Percentiles rank a stretch among this genome's conserved stretches.
Evolutionary conservation across 64 coral and sea anemone genomes (phyloP).

Genomic region (Hydrozoanthus tunicans): DNA sequence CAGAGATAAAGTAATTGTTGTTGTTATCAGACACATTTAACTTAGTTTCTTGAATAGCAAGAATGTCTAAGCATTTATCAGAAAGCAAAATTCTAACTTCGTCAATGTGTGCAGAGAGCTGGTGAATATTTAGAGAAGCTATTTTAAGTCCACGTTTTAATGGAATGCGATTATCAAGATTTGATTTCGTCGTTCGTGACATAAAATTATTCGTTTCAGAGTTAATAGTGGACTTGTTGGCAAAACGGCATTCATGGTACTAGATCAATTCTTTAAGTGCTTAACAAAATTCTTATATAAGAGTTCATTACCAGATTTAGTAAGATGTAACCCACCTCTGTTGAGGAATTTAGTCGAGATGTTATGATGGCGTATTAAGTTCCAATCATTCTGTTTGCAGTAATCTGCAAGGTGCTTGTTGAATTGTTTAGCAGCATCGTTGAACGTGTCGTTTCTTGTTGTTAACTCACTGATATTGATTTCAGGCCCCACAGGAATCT

Average conservation of each 20-base stretch:
- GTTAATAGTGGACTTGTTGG: background rate
- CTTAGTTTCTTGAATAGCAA: too few species aligned
- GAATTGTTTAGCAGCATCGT: background rate
- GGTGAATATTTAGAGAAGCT: too few species aligned
- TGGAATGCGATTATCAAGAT: conserved; percentile 27
- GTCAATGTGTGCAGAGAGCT: too few species aligned
- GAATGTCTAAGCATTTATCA: too few species aligned
- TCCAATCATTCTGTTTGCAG: conserved; percentile 12
- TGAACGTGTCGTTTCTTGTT: conserved; percentile 21
- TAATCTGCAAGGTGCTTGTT: background rate
- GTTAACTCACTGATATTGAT: background rate
- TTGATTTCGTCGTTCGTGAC: background rate
- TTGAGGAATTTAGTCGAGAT: conserved; percentile 6
- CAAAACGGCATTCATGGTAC: conserved; percentile 34
- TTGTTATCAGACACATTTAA: too few species aligned
- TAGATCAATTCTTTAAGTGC: conserved; percentile 34
- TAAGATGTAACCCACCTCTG: conserved; percentile 50
- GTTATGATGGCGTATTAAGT: background rate
- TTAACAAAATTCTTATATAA: conserved; percentile 48
- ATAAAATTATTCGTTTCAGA: too few species aligned
- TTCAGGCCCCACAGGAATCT: too few species aligned
- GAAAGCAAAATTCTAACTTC: too few species aligned
- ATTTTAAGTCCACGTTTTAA: background rate
- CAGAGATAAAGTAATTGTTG: too few species aligned
- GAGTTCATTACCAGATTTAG: conserved; percentile 25